phyloP scores from a whole-genome alignment of 2,797 vertebrate genomes.

The Geotrypetes seraphini region DNA sequence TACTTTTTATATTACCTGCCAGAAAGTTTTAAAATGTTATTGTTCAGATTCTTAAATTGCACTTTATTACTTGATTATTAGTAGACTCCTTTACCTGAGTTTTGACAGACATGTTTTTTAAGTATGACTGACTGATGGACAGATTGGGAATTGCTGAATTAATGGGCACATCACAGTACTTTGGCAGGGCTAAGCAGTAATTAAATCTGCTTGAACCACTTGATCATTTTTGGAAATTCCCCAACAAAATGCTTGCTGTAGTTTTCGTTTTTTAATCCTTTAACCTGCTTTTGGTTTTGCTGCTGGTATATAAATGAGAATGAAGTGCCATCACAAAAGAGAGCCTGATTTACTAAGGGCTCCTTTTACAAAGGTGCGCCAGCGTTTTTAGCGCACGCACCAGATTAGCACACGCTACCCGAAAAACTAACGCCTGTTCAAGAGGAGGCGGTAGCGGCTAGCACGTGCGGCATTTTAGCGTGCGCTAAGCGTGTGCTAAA shows the following conservation, averaged over 20 bases:
- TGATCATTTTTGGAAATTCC: slow-evolving; percentile 60
- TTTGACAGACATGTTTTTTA: slow-evolving; percentile 67
- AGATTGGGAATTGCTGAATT: slow-evolving; percentile 59
- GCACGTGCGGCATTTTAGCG: too few relatives aligned
- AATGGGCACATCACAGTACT: slow-evolving; percentile 56
- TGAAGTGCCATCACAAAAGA: too few relatives aligned
- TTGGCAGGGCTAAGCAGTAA: slow-evolving; percentile 61
- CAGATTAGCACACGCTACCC: too few relatives aligned
- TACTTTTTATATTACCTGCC: slow-evolving; percentile 5
- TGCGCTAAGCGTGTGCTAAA: too few relatives aligned
- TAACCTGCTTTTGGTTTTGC: slow-evolving; percentile 28
- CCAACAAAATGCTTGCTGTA: slow-evolving; percentile 56
- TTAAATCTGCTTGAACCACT: slow-evolving; percentile 61
- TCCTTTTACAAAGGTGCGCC: too few relatives aligned
- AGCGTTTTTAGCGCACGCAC: too few relatives aligned
- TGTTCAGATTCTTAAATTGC: slow-evolving; percentile 27
- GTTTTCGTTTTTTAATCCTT: slow-evolving; percentile 45
- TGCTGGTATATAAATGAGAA: slow-evolving; percentile 9
- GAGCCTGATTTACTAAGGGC: too few relatives aligned
- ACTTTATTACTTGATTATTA: slow-evolving; percentile 46
- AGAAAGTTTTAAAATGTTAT: slow-evolving; percentile 23
- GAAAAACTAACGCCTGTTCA: too few relatives aligned
- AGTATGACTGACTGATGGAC: slow-evolving; percentile 70
- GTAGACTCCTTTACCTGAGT: slow-evolving; percentile 48
- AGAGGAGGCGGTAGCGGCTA: too few relatives aligned